These are phyloP conservation scores for Pseudomyrmex sp. DNA, from an alignment of 1,140 invertebrate species.

Conservation along the genomic window DNA sequence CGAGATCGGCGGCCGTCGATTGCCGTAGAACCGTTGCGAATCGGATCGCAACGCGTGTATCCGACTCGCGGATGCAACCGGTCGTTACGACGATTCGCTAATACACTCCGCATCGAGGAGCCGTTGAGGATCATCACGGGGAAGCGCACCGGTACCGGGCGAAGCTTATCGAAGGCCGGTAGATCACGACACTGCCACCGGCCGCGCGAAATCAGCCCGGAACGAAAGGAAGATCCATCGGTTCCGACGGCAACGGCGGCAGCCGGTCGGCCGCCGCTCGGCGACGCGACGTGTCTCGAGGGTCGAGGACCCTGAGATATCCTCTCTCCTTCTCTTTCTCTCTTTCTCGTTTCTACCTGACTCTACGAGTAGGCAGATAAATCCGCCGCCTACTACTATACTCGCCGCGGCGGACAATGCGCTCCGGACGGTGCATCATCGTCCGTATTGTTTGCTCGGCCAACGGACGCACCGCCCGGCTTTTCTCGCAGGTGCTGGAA, in stretches of 20 bases:
- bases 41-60: constrained; percentile 23
- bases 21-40: constrained; percentile 34
- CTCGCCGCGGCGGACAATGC: constrained; percentile 72
- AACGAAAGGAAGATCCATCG: constrained; percentile 64
- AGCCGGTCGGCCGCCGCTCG: constrained; percentile 36
- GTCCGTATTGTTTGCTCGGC: constrained; percentile 77
- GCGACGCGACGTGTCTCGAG: constrained; percentile 58
- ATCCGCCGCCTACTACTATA: constrained; percentile 75
- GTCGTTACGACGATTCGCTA: constrained; percentile 17
- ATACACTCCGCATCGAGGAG: constrained; percentile 2
- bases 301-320: constrained; percentile 71
- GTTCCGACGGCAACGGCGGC: constrained; percentile 57
- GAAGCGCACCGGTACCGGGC: neutral
- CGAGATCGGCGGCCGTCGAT: constrained; percentile 1
- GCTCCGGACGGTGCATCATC: constrained; percentile 76
- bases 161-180: constrained; percentile 26
- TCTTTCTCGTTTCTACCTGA: constrained; percentile 67
- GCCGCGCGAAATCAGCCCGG: constrained; percentile 54
- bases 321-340: constrained; percentile 28
- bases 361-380: constrained; percentile 78
- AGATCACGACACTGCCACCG: constrained; percentile 36
- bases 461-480: constrained; percentile 67
- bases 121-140: neutral
- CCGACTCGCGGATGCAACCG: constrained; percentile 4
- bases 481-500: constrained; percentile 72